A percentile compares a stretch with the other conserved stretches of the same genome.
Conservation (phyloP, 2,113 vertebrate species). For the Asarcornis scutulata region DNA sequence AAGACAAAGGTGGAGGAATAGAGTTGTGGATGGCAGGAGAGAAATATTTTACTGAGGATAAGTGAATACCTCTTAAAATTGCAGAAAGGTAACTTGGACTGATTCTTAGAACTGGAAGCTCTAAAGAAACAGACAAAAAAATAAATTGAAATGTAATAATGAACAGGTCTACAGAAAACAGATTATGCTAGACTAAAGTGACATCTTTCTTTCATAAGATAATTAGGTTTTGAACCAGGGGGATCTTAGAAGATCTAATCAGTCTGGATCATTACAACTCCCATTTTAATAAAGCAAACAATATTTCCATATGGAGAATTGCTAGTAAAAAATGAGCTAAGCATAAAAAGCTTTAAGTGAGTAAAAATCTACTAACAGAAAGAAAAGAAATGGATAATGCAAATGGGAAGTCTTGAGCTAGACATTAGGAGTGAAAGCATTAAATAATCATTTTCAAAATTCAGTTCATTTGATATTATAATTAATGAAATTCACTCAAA, state of each 20-base stretch:
- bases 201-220: background rate
- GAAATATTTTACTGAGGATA: background rate
- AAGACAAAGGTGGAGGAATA: background rate
- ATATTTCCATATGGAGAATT: background rate
- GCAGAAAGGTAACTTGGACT: background rate
- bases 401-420: background rate
- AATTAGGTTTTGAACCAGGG: background rate
- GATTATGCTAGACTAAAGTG: background rate
- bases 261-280: background rate
- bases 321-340: background rate
- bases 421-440: background rate
- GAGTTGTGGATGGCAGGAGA: background rate
- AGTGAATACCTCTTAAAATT: background rate
- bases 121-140: background rate
- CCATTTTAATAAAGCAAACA: background rate
- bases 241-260: background rate
- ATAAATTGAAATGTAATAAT: background rate
- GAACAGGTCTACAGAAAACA: background rate
- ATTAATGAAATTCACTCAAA: background rate
- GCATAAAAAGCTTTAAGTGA: background rate
- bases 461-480: background rate
- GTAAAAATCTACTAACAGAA: background rate
- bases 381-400: background rate
- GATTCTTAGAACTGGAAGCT: background rate
- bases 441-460: background rate